Percentiles rank a stretch among this genome's conserved stretches.
Evolutionary conservation across 2,888 invertebrate genomes (phyloP).

Genomic region (Scaptomyza flava): DNA sequence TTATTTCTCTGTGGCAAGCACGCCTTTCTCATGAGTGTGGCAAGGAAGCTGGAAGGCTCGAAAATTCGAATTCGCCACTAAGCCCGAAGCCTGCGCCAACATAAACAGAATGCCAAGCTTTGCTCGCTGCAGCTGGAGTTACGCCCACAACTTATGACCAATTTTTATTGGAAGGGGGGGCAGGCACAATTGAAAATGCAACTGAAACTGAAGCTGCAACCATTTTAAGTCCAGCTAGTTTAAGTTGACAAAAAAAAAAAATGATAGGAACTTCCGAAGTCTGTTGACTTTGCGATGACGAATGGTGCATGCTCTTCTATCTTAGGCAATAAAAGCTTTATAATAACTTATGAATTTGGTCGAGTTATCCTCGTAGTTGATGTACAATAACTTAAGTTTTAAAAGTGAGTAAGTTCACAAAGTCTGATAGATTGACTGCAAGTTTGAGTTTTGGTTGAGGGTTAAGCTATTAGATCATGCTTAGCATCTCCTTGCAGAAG

Average conservation of each 20-base stretch:
- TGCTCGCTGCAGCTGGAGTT: constrained; percentile 33
- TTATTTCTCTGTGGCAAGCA: neutral
- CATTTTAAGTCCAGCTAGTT: constrained; percentile 37
- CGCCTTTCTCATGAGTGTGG: constrained; percentile 34
- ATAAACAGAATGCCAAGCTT: constrained; percentile 66
- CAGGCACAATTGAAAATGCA: constrained; percentile 10
- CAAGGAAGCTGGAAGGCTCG: constrained; percentile 24
- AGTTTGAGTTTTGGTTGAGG: too few species aligned
- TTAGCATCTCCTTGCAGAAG: neutral
- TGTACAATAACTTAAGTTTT: too few species aligned
- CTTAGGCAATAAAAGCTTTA: neutral
- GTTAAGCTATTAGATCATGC: too few species aligned
- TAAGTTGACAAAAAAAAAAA: constrained; percentile 19
- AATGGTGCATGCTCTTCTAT: neutral
- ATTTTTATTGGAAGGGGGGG: constrained; percentile 32
- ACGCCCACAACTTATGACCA: constrained; percentile 69
- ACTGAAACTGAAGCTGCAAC: constrained; percentile 2
- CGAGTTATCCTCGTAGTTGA: too few species aligned
- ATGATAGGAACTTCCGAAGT: neutral
- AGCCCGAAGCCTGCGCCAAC: constrained; percentile 39
- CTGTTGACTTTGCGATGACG: neutral
- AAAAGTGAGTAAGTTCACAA: too few species aligned
- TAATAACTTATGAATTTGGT: neutral
- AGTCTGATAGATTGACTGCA: too few species aligned
- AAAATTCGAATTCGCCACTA: constrained; percentile 13